Percentiles rank a stretch among this genome's conserved stretches.
Conservation (phyloP, 2,113 vertebrate genomes). For the Caracal caracal region DNA sequence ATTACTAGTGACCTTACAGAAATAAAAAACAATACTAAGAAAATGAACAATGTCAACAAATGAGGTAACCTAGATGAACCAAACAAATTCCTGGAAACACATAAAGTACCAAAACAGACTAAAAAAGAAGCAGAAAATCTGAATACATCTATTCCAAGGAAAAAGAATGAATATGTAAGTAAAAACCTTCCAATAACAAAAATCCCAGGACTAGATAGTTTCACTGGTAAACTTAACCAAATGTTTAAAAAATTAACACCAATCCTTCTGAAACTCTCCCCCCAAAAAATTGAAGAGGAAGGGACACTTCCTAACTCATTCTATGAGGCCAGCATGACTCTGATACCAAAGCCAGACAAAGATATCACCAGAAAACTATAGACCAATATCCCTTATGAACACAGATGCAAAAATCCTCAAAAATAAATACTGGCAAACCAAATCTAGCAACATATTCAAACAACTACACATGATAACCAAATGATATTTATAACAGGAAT, state of each 20-base stretch:
- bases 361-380: background rate
- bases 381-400: background rate
- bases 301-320: background rate
- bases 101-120: background rate
- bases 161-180: background rate
- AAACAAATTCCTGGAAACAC: background rate
- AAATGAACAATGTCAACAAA: background rate
- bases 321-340: background rate
- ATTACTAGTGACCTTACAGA: background rate
- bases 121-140: conserved; percentile 42
- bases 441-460: background rate
- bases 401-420: background rate
- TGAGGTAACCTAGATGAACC: background rate
- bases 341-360: background rate
- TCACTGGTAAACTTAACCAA: background rate
- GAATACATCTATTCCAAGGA: background rate
- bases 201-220: background rate
- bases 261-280: background rate
- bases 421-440: background rate
- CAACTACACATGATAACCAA: background rate
- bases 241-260: background rate
- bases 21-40: conserved; percentile 40
- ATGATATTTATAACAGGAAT: background rate
- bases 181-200: background rate
- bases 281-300: background rate